Conservation (phyloP, 2,113 vertebrate genomes). For the Scomber scombrus region DNA sequence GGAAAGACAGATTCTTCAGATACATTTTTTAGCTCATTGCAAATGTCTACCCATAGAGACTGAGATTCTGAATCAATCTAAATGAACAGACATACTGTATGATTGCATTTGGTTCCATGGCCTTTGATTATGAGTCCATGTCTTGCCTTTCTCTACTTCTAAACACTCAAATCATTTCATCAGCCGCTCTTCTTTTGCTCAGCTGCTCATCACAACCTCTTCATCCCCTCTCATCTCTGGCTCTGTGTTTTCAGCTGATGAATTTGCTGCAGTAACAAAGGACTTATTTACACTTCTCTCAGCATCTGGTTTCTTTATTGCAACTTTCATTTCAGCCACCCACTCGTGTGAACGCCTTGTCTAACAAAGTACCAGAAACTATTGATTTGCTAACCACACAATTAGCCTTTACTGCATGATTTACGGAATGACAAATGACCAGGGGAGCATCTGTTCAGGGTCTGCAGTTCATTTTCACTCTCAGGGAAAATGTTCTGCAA, state of each 20-base stretch:
- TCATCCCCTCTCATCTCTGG: slow-evolving; percentile 60
- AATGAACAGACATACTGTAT: slow-evolving; percentile 48
- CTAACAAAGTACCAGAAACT: slow-evolving; percentile 50
- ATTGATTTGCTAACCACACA: slow-evolving; percentile 49
- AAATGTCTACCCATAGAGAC: slow-evolving; percentile 21
- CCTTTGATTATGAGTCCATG: slow-evolving; percentile 51
- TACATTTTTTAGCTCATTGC: not conserved
- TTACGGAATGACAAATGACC: slow-evolving; percentile 47
- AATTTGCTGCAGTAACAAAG: slow-evolving; percentile 48
- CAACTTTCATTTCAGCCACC: slow-evolving; percentile 45
- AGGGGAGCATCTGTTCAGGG: not conserved
- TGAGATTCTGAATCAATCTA: slow-evolving; percentile 47
- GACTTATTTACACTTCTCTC: slow-evolving; percentile 44
- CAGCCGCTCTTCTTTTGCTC: slow-evolving; percentile 72
- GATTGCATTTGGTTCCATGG: slow-evolving; percentile 52
- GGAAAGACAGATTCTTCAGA: not conserved
- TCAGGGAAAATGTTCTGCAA: slow-evolving; percentile 7
- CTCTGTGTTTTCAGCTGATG: slow-evolving; percentile 38
- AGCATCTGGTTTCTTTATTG: slow-evolving; percentile 51
- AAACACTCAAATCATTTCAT: slow-evolving; percentile 79
- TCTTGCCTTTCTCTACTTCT: slow-evolving; percentile 46
- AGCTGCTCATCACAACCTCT: slow-evolving; percentile 77
- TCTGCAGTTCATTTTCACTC: slow-evolving; percentile 19
- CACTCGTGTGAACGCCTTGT: slow-evolving; percentile 28
- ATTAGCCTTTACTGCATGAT: slow-evolving; percentile 40